Evolutionary conservation across 2,797 vertebrate genomes (phyloP).

Genomic region (Urophycis tenuis): DNA sequence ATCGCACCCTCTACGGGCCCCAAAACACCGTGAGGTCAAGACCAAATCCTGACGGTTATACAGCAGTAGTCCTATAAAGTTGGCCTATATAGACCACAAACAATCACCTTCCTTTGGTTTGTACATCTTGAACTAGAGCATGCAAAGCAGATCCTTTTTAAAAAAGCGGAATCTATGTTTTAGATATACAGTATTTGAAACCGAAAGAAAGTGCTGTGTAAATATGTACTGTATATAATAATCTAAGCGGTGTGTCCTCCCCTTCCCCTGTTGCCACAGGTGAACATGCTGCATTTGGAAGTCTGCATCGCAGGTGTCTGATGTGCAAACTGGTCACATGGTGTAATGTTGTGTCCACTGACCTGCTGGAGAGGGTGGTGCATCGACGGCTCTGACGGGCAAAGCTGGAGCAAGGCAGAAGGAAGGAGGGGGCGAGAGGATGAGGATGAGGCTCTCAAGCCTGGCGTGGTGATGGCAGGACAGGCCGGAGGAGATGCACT

Average conservation of each 20-base stretch:
- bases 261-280: constrained; percentile 25
- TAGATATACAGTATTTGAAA: background rate
- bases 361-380: background rate
- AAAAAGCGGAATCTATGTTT: background rate
- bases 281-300: constrained; percentile 11
- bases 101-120: background rate
- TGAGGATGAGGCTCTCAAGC: background rate
- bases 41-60: background rate
- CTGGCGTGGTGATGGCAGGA: too few relatives aligned
- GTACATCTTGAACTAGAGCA: background rate
- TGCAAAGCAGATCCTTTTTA: background rate
- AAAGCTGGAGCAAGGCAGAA: too few relatives aligned
- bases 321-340: constrained; percentile 9
- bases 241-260: too few relatives aligned
- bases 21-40: constrained; percentile 80
- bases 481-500: background rate
- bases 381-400: background rate
- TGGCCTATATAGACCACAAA: too few relatives aligned
- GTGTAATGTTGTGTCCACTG: background rate
- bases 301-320: constrained; percentile 10
- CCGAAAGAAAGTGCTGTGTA: background rate
- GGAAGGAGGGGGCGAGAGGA: too few relatives aligned
- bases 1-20: constrained; percentile 66
- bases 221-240: too few relatives aligned
- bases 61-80: background rate